These are phyloP conservation scores for Echiichthys vipera DNA, from an alignment of 2,797 vertebrate species.

Conservation along the genomic window DNA sequence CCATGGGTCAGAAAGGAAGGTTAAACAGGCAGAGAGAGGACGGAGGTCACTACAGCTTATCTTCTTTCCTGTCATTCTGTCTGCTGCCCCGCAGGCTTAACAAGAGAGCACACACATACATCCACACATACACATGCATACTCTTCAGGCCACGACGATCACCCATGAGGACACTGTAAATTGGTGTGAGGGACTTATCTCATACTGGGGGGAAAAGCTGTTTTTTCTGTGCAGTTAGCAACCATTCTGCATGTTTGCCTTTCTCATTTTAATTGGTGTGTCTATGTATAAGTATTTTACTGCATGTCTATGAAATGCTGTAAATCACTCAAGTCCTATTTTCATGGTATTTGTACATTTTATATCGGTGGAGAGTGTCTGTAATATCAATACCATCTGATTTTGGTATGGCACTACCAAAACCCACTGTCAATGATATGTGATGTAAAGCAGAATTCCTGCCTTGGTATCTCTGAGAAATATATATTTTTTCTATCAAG, in stretches of 20 bases:
- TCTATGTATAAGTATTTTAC: neutral
- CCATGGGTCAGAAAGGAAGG: constrained; percentile 69
- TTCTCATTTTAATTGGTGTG: neutral
- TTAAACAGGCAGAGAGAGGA: constrained; percentile 64
- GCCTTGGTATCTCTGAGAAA: neutral
- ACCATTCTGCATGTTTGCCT: neutral
- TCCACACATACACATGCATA: neutral
- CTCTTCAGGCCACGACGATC: constrained; percentile 16
- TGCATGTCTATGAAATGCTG: neutral
- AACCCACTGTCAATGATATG: neutral
- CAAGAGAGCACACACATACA: constrained; percentile 17
- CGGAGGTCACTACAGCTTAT: constrained; percentile 75
- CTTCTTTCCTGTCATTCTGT: constrained; percentile 66
- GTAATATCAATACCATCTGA: neutral
- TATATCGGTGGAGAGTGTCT: neutral
- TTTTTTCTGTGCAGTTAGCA: neutral
- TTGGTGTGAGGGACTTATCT: constrained; percentile 18
- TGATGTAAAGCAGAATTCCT: neutral
- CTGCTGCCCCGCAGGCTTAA: constrained; percentile 56
- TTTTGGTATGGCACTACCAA: neutral
- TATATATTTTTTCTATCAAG: neutral
- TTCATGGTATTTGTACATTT: neutral
- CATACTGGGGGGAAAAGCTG: neutral
- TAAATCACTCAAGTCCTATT: neutral
- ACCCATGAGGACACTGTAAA: constrained; percentile 39